A percentile compares a stretch with the other conserved stretches of the same genome.
Evolutionary conservation across 2,888 invertebrate species (phyloP).

Genomic region (Ophion slaviceki): DNA sequence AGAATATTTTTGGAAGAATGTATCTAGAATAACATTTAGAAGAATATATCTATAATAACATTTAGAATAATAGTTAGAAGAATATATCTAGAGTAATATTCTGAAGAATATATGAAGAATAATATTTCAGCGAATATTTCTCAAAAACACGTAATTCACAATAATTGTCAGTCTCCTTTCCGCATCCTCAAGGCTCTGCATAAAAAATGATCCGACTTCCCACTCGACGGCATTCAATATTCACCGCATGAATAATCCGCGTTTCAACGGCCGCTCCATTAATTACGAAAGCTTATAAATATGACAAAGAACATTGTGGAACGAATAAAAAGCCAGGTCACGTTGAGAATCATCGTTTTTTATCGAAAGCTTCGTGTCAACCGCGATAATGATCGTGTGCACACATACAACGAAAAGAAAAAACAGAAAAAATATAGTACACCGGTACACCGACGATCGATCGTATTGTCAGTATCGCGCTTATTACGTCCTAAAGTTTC

Average conservation of each 20-base stretch:
- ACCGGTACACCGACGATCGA: background rate
- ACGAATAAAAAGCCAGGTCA: background rate
- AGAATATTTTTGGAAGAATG: no score
- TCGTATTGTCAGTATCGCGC: background rate
- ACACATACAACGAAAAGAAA: background rate
- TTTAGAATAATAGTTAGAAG: no score
- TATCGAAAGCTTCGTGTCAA: background rate
- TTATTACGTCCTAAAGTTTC: background rate
- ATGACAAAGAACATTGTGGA: background rate
- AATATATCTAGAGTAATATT: no score
- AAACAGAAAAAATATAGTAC: background rate
- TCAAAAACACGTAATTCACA: no score
- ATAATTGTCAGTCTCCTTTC: no score
- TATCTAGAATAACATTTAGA: no score
- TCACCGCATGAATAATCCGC: background rate
- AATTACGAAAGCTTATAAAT: background rate
- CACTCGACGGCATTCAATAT: background rate
- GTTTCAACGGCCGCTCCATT: background rate
- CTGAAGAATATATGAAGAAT: no score
- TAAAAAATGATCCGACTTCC: no score
- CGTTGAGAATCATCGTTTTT: conserved; percentile 2
- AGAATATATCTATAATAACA: no score
- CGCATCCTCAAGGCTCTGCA: no score
- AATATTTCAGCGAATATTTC: no score
- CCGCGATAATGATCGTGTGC: background rate